Percentiles rank a stretch among this genome's conserved stretches.
Conservation (phyloP, 2,797 vertebrate species). For the Tragopan temminckii region DNA sequence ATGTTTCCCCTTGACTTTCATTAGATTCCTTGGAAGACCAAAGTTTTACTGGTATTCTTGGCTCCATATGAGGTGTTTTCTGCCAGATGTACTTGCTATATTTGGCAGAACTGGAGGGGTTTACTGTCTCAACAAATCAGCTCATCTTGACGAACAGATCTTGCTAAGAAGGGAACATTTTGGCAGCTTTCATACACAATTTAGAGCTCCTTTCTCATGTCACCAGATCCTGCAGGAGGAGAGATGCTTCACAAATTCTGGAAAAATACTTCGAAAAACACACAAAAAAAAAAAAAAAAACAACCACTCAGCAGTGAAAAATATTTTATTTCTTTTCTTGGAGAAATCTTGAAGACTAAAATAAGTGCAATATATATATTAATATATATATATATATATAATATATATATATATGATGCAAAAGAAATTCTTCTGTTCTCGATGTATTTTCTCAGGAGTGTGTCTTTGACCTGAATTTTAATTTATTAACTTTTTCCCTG, state of each 20-base stretch:
- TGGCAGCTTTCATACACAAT: conserved; percentile 59
- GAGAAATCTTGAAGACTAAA: conserved; percentile 38
- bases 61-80: conserved; percentile 47
- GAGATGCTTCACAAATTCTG: conserved; percentile 27
- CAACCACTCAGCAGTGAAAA: background rate
- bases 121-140: conserved; percentile 34
- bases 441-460: conserved; percentile 6
- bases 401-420: background rate
- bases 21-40: background rate
- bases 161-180: conserved; percentile 58
- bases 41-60: conserved; percentile 12
- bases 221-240: conserved; percentile 53
- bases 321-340: background rate
- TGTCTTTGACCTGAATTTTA: conserved; percentile 41
- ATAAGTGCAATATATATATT: too few species aligned
- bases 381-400: too few species aligned
- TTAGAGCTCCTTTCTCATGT: conserved; percentile 36
- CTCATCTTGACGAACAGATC: conserved; percentile 28
- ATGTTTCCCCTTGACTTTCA: background rate
- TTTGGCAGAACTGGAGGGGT: conserved; percentile 59
- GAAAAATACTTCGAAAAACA: conserved; percentile 20
- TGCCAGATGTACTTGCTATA: conserved; percentile 51
- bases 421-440: conserved; percentile 1
- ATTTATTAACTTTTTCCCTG: conserved; percentile 13
- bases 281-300: background rate